These are phyloP conservation scores for Buceros bicornis DNA, from an alignment of 2,797 vertebrate genomes.

Conservation along the genomic window DNA sequence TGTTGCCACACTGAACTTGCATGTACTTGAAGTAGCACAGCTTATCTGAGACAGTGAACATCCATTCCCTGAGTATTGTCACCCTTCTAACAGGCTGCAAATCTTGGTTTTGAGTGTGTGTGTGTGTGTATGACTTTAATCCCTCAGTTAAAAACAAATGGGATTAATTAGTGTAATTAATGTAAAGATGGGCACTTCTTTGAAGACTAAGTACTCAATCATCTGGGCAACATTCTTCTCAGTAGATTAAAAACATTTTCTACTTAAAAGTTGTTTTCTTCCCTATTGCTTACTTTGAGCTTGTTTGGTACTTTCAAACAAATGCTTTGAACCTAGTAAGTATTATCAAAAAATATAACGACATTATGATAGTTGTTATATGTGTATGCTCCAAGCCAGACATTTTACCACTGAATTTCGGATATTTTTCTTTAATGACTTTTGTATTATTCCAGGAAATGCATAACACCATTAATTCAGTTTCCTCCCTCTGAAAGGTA, in stretches of 20 bases:
- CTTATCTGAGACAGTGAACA: not conserved
- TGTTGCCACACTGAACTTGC: not conserved
- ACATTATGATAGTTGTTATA: not conserved
- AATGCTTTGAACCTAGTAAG: not conserved
- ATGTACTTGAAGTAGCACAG: not conserved
- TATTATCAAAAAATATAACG: not conserved
- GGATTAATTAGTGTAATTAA: not conserved
- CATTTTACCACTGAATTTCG: not conserved
- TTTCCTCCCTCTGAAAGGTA: not conserved
- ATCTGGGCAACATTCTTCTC: not conserved
- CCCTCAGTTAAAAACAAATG: not conserved
- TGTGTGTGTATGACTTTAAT: not conserved
- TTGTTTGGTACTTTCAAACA: not conserved
- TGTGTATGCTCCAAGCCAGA: not conserved
- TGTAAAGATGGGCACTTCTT: not conserved
- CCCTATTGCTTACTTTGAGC: not conserved
- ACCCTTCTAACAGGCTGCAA: not conserved
- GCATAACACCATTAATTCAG: not conserved
- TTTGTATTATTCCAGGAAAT: slow-evolving; percentile 1
- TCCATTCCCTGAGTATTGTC: not conserved
- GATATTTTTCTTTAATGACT: not conserved
- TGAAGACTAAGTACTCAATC: not conserved
- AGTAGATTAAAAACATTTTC: not conserved
- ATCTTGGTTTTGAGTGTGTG: not conserved
- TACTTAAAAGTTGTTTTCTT: not conserved